Evolutionary conservation across 2,113 vertebrate species (phyloP).

Genomic region (Scartelaos histophorus): DNA sequence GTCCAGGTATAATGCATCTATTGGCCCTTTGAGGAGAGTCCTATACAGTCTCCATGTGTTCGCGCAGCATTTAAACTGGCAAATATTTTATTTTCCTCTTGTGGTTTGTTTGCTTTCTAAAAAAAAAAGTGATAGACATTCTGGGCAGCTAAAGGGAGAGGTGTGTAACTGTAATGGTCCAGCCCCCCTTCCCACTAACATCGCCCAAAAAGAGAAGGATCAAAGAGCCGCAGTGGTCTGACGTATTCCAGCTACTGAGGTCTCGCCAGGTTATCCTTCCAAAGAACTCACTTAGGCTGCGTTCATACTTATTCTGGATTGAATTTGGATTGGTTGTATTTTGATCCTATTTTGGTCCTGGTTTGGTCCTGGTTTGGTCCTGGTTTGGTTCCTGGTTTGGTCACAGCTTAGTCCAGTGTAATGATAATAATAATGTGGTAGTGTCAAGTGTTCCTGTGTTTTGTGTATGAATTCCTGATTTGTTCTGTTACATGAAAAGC

Average conservation of each 20-base stretch:
- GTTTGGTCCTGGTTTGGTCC: background rate
- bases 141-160: constrained; percentile 55
- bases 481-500: constrained; percentile 4
- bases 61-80: constrained; percentile 53
- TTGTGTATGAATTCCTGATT: background rate
- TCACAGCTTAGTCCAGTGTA: too few species aligned
- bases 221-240: constrained; percentile 43
- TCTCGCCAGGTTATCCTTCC: constrained; percentile 5
- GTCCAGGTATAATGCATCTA: constrained; percentile 51
- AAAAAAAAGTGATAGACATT: constrained; percentile 60
- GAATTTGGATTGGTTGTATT: background rate
- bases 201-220: constrained; percentile 38
- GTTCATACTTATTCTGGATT: background rate
- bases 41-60: constrained; percentile 68
- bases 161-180: constrained; percentile 32
- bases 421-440: too few species aligned
- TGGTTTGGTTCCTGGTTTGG: too few species aligned
- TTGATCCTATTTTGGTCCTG: background rate
- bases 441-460: background rate
- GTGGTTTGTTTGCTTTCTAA: constrained; percentile 69
- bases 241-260: background rate
- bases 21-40: constrained; percentile 48
- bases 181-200: constrained; percentile 7
- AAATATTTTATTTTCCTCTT: constrained; percentile 80
- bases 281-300: background rate